Percentiles rank a stretch among this genome's conserved stretches.
phyloP scores from a whole-genome alignment of 37 sponge, comb jelly and placozoan species.

The Mnemiopsis leidyi region DNA sequence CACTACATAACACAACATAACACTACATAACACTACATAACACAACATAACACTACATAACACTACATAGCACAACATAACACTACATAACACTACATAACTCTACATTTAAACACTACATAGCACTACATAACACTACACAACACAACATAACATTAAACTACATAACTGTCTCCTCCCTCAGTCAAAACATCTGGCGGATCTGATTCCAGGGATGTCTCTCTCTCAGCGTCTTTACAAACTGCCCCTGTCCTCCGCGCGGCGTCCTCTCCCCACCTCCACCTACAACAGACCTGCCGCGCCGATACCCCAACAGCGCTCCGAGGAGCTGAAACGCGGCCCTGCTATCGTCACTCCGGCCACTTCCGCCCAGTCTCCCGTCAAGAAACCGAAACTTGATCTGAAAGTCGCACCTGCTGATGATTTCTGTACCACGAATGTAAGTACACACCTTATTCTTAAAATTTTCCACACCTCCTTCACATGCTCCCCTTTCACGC shows the following conservation, averaged over 20 bases:
- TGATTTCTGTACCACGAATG: not conserved
- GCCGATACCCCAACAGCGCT: not conserved
- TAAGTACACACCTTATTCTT: too few species aligned
- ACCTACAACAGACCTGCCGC: not conserved
- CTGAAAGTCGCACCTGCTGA: not conserved
- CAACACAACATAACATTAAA: too few species aligned
- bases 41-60: not conserved
- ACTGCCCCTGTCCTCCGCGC: not conserved
- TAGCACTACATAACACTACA: too few species aligned
- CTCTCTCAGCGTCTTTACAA: constrained; percentile 3
- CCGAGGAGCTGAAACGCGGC: not conserved
- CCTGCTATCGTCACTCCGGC: not conserved
- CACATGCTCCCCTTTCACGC: too few species aligned
- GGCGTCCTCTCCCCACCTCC: not conserved
- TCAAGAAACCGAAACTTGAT: not conserved
- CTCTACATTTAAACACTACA: not conserved
- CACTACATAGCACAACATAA: not conserved
- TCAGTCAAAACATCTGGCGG: not conserved
- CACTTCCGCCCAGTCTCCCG: not conserved
- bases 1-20: not conserved
- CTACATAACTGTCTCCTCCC: not conserved
- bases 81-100: not conserved
- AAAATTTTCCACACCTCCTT: too few species aligned
- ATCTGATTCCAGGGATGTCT: not conserved
- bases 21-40: not conserved